Evolutionary conservation across 2,888 invertebrate genomes (phyloP).

Genomic region (Melanophora roralis): DNA sequence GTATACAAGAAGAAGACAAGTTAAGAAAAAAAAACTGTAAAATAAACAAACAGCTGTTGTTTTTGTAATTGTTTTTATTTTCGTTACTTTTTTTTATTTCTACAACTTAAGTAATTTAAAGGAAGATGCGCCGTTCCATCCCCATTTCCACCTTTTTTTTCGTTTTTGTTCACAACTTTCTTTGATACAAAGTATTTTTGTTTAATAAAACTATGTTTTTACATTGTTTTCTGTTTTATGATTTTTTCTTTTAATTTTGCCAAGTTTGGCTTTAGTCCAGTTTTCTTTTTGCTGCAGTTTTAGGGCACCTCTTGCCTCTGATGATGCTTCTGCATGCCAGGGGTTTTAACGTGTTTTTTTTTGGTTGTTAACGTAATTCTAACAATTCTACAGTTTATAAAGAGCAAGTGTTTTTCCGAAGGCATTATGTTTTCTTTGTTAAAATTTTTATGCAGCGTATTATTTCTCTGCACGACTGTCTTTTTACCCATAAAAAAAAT

Average conservation of each 20-base stretch:
- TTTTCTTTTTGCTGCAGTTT: conserved; percentile 34
- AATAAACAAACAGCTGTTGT: not conserved
- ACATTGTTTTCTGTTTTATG: conserved; percentile 41
- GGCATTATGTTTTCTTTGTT: conserved; percentile 45
- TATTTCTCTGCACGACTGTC: conserved; percentile 5
- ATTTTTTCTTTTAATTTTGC: conserved; percentile 13
- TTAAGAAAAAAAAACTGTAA: conserved; percentile 7
- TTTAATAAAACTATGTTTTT: conserved; percentile 40
- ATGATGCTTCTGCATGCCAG: not conserved
- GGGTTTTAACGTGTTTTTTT: conserved; percentile 29
- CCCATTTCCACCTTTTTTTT: no score
- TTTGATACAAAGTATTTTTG: conserved; percentile 25
- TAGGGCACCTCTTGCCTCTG: not conserved
- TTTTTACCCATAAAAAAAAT: not conserved
- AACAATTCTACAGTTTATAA: conserved; percentile 32
- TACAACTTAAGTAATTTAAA: conserved; percentile 14
- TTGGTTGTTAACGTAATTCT: conserved; percentile 51
- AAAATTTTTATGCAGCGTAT: conserved; percentile 33
- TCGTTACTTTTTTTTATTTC: not conserved
- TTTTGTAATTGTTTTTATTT: not conserved
- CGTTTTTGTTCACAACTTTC: conserved; percentile 23
- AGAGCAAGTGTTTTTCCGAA: conserved; percentile 15
- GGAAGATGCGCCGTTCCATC: not conserved
- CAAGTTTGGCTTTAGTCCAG: conserved; percentile 53
- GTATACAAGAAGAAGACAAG: conserved; percentile 29